Evolutionary conservation across 2,113 vertebrate genomes (phyloP).

Genomic region (Pongo abelii): DNA sequence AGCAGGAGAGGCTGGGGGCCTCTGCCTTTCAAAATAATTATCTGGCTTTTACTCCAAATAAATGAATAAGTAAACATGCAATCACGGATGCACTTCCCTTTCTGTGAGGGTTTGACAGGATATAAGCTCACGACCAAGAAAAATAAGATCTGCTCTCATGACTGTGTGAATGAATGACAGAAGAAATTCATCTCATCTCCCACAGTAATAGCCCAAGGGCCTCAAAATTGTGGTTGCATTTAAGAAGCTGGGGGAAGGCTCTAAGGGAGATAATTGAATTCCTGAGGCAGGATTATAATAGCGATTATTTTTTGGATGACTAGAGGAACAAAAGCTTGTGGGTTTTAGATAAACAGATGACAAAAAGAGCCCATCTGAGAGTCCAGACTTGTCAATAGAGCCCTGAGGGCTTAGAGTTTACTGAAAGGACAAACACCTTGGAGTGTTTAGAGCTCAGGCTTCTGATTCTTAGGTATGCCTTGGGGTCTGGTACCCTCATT

Average conservation of each 20-base stretch:
- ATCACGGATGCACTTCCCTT: neutral
- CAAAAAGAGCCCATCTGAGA: neutral
- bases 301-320: neutral
- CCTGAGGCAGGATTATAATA: neutral
- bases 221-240: neutral
- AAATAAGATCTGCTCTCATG: constrained; percentile 26
- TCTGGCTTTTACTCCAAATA: neutral
- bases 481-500: neutral
- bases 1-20: neutral
- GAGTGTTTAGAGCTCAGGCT: neutral
- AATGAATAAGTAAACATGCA: neutral
- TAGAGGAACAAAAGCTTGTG: neutral
- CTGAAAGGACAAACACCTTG: neutral
- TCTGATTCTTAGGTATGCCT: neutral
- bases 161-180: neutral
- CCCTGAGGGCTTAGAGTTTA: neutral
- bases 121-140: neutral
- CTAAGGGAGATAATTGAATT: neutral
- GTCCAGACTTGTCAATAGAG: neutral
- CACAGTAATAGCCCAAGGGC: neutral
- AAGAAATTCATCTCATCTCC: neutral
- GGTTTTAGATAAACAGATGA: constrained; percentile 29
- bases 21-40: neutral
- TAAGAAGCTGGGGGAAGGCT: neutral
- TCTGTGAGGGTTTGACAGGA: neutral